A percentile compares a stretch with the other conserved stretches of the same genome.
These are phyloP conservation scores for Coluber constrictor DNA, from an alignment of 2,797 vertebrate genomes.

Conservation along the genomic window DNA sequence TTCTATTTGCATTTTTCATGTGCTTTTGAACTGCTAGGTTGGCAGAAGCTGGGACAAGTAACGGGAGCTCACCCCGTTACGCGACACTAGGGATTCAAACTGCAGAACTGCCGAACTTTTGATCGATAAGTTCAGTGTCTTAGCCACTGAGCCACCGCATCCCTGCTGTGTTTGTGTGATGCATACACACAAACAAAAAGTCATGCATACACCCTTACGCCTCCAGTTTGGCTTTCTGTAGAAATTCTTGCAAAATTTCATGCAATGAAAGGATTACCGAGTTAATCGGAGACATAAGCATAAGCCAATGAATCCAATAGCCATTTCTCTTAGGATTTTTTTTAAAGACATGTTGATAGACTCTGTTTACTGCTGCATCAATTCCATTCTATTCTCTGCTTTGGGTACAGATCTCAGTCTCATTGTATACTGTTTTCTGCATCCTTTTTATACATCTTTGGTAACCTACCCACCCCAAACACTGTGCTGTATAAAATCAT, in stretches of 20 bases:
- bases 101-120: too few species aligned
- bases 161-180: too few species aligned
- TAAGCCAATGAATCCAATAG: slow-evolving; percentile 15
- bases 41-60: too few species aligned
- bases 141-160: too few species aligned
- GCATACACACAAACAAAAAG: neutral
- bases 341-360: neutral
- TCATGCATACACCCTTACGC: too few species aligned
- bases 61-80: too few species aligned
- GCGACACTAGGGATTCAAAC: too few species aligned
- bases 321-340: neutral
- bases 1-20: too few species aligned
- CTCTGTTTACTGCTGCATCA: neutral
- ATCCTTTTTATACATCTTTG: neutral
- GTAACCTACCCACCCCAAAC: neutral
- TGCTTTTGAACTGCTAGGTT: too few species aligned
- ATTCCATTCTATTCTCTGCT: neutral
- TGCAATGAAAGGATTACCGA: neutral
- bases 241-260: slow-evolving; percentile 29
- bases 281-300: slow-evolving; percentile 4
- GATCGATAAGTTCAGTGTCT: too few species aligned
- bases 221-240: neutral
- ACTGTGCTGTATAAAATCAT: neutral
- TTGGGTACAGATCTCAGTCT: neutral
- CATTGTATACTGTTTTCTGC: neutral